phyloP scores from a whole-genome alignment of 2,113 vertebrate genomes.

The Syrmaticus mikado region DNA sequence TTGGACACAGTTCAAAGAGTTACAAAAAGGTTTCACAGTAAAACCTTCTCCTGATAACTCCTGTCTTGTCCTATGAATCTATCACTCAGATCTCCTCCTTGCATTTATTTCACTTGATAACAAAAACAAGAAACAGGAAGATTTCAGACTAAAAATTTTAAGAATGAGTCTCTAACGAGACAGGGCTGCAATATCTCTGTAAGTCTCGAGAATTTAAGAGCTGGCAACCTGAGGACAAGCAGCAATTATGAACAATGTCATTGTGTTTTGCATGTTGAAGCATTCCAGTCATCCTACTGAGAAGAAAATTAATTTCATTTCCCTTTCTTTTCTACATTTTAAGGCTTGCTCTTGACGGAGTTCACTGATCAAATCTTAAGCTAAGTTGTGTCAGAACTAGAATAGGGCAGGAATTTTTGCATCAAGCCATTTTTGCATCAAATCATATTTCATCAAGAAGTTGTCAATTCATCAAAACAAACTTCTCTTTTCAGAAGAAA shows the following conservation, averaged over 20 bases:
- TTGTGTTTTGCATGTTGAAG: conserved; percentile 24
- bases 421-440: background rate
- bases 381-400: background rate
- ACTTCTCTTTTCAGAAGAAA: background rate
- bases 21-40: background rate
- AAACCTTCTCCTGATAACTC: background rate
- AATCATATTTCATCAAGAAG: background rate
- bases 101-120: background rate
- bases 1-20: background rate
- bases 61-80: background rate
- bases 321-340: background rate
- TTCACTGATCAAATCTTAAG: background rate
- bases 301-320: background rate
- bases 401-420: background rate
- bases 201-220: background rate
- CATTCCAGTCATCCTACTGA: background rate
- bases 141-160: background rate
- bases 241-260: background rate
- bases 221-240: background rate
- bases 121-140: background rate
- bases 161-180: background rate
- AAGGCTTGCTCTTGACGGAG: background rate
- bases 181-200: background rate
- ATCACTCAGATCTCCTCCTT: background rate
- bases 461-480: background rate